Percentiles rank a stretch among this genome's conserved stretches.
phyloP scores from a whole-genome alignment of 2,113 vertebrate species.

The Dasyurus viverrinus region DNA sequence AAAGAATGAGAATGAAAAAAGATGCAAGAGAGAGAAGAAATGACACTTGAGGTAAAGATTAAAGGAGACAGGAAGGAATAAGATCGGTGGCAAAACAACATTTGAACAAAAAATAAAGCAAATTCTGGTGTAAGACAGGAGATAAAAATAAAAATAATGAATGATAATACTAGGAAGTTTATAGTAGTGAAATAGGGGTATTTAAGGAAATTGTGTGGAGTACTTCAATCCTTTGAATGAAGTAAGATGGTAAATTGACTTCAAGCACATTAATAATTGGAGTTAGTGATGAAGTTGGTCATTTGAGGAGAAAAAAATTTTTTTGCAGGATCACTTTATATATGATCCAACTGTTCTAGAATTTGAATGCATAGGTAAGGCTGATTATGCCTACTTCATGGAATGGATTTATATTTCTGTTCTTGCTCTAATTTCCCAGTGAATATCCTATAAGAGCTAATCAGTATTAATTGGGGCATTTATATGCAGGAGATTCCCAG shows the following conservation, averaged over 20 bases:
- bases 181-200: no score
- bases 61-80: neutral
- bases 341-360: neutral
- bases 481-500: neutral
- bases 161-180: neutral
- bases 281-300: neutral
- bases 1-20: neutral
- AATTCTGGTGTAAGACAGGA: neutral
- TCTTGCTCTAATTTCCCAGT: neutral
- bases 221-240: neutral
- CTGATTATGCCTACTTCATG: neutral
- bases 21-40: neutral
- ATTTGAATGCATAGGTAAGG: neutral
- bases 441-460: neutral
- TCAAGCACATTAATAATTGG: neutral
- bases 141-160: neutral
- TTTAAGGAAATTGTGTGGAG: neutral
- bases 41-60: neutral
- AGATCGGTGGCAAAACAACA: neutral
- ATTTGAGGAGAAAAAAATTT: neutral
- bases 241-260: neutral
- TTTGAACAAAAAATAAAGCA: neutral
- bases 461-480: neutral
- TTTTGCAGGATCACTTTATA: neutral
- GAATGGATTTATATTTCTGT: neutral